These are phyloP conservation scores for Xenentodon cancila DNA, from an alignment of 2,797 vertebrate species.

Conservation along the genomic window DNA sequence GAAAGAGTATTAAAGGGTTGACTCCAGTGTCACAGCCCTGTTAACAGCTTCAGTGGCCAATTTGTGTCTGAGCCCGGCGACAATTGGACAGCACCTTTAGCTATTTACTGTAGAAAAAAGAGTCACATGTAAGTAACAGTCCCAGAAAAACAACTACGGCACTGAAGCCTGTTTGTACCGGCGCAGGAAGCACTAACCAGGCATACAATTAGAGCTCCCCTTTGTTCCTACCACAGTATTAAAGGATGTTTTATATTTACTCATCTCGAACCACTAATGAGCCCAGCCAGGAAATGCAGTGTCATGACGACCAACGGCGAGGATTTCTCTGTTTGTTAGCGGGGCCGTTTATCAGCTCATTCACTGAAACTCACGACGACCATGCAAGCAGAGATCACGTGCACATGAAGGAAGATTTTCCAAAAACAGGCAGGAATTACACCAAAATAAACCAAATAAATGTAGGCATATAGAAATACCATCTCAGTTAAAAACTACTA, in stretches of 20 bases:
- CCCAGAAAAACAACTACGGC: neutral
- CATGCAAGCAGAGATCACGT: no score
- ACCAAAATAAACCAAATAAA: no score
- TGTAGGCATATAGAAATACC: no score
- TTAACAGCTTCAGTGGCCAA: slow-evolving; percentile 51
- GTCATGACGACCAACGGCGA: slow-evolving; percentile 38
- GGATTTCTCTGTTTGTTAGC: slow-evolving; percentile 52
- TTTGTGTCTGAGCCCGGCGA: slow-evolving; percentile 30
- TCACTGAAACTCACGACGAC: neutral
- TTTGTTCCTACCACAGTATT: slow-evolving; percentile 13
- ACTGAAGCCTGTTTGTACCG: neutral
- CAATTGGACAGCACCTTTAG: slow-evolving; percentile 44
- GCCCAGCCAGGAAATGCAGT: slow-evolving; percentile 52
- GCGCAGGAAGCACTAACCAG: slow-evolving; percentile 9
- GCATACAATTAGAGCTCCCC: slow-evolving; percentile 25
- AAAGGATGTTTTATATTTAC: slow-evolving; percentile 25
- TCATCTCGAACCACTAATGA: slow-evolving; percentile 39
- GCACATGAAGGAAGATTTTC: no score
- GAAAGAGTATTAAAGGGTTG: slow-evolving; percentile 78
- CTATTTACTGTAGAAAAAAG: slow-evolving; percentile 7
- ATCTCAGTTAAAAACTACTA: no score
- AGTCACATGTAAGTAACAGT: slow-evolving; percentile 1
- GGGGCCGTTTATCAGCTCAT: slow-evolving; percentile 27
- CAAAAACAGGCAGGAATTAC: no score
- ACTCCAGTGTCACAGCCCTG: slow-evolving; percentile 75